Evolutionary conservation across 2,888 invertebrate species (phyloP).

Genomic region (Cantharis nigra): DNA sequence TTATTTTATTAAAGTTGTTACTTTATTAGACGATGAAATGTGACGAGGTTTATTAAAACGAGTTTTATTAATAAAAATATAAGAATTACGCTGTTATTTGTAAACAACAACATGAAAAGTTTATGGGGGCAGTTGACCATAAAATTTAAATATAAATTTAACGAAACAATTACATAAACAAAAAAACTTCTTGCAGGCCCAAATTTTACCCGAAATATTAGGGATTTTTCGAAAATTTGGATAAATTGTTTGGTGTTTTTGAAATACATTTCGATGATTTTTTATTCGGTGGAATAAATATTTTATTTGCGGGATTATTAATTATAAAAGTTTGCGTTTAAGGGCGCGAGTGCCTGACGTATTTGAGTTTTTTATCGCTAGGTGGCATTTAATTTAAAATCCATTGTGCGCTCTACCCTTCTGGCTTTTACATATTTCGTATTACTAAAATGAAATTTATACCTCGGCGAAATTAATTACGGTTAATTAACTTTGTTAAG

Average conservation of each 20-base stretch:
- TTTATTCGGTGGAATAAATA: neutral
- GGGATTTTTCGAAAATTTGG: neutral
- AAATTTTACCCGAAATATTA: too few relatives aligned
- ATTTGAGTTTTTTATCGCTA: neutral
- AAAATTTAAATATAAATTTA: neutral
- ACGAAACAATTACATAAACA: too few relatives aligned
- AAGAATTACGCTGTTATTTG: neutral
- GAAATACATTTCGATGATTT: neutral
- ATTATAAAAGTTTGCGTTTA: neutral
- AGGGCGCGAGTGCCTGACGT: neutral
- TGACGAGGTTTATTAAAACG: neutral
- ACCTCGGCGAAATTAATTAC: neutral
- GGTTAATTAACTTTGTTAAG: neutral
- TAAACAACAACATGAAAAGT: neutral
- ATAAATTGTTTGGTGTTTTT: neutral
- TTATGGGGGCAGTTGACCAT: neutral
- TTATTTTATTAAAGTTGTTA: neutral
- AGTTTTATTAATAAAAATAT: neutral
- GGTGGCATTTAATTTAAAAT: neutral
- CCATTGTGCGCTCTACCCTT: neutral
- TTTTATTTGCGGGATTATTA: neutral
- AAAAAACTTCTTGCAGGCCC: too few relatives aligned
- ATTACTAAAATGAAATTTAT: neutral
- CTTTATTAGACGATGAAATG: neutral
- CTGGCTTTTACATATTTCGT: neutral